Conservation (phyloP, 2,888 invertebrate species). For the Agrotis clavis region DNA sequence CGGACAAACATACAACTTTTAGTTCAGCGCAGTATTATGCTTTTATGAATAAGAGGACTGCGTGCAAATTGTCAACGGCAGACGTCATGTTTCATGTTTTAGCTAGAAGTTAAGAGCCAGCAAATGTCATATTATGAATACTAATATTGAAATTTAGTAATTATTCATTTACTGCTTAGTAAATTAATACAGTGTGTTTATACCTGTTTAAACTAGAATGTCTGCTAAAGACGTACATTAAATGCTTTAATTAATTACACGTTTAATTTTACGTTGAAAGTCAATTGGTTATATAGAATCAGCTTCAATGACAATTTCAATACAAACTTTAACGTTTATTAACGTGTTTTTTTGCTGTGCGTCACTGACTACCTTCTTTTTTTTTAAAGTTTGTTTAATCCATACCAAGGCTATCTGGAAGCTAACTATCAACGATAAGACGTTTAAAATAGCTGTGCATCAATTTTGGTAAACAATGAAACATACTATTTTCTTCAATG, state of each 20-base stretch:
- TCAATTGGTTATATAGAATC: neutral
- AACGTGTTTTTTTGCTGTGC: no score
- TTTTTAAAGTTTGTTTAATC: no score
- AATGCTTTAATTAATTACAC: neutral
- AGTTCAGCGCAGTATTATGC: slow-evolving; percentile 19
- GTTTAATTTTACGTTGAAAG: neutral
- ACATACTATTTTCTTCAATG: neutral
- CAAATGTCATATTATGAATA: neutral
- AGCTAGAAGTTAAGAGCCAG: neutral
- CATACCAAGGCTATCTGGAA: no score
- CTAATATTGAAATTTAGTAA: neutral
- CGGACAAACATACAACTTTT: slow-evolving; percentile 30
- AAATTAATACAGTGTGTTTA: neutral
- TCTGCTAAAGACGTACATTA: neutral
- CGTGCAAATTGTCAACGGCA: slow-evolving; percentile 18
- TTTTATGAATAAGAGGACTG: slow-evolving; percentile 30
- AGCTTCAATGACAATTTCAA: neutral
- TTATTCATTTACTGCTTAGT: neutral
- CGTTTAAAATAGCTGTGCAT: no score
- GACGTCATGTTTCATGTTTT: neutral
- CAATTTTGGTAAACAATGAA: no score
- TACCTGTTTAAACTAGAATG: neutral
- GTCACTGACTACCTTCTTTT: no score
- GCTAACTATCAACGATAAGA: no score
- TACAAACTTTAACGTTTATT: no score